phyloP scores from a whole-genome alignment of 2,888 invertebrate genomes.

The Bombyx huttoni region DNA sequence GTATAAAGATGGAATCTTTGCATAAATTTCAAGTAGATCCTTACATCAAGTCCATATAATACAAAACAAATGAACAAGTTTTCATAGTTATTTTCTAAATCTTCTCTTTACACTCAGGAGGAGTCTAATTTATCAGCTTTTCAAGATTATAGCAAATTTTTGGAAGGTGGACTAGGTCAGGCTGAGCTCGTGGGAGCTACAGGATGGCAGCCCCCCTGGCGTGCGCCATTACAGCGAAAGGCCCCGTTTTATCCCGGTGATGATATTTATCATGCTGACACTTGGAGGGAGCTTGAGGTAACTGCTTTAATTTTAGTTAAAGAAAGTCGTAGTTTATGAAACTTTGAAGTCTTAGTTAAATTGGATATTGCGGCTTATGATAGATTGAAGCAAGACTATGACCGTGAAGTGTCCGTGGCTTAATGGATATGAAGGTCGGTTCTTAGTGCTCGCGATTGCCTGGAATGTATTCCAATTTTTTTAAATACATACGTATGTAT shows the following conservation, averaged over 20 bases:
- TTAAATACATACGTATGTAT: no score
- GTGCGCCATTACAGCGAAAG: conserved; percentile 71
- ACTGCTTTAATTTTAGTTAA: not conserved
- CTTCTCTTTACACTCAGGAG: conserved; percentile 27
- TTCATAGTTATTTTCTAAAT: not conserved
- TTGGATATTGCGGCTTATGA: no score
- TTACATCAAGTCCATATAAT: not conserved
- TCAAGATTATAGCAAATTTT: conserved; percentile 71
- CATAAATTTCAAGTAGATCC: no score
- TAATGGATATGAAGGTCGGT: no score
- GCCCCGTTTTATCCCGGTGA: conserved; percentile 71
- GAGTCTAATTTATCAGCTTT: conserved; percentile 62
- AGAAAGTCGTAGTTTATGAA: no score
- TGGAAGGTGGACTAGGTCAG: conserved; percentile 68
- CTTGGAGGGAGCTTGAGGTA: conserved; percentile 65
- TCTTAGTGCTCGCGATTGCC: no score
- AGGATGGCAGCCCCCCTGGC: conserved; percentile 71
- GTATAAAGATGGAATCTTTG: not conserved
- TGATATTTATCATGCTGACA: conserved; percentile 63
- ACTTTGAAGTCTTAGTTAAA: no score
- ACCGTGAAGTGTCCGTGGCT: no score
- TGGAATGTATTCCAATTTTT: no score
- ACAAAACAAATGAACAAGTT: not conserved
- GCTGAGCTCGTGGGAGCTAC: conserved; percentile 69
- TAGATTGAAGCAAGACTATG: no score